Evolutionary conservation across 2,888 invertebrate species (phyloP), one percentile per base, ranked within the genome.

Genomic region (Pyrochroa serraticornis): DNA sequence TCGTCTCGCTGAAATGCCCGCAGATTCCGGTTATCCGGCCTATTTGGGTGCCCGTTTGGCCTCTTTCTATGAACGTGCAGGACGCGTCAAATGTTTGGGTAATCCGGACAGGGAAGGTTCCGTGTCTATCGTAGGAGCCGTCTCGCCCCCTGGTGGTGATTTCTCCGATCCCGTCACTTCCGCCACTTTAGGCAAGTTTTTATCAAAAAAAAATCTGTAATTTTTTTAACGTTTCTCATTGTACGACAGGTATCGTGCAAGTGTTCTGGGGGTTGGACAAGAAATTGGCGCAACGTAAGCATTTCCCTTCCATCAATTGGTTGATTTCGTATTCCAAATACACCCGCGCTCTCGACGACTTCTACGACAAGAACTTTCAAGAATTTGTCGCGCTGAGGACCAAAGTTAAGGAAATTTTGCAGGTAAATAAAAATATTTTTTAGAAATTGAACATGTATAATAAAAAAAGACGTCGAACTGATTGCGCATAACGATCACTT

Each of bases 241-340:
- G 8, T 44, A 46, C 49, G 49, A 30, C 35, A 61, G 94, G 95
- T 84, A 98, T 99, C 79, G 97, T 97, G 60, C 97, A 98, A 81
- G 98, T 98, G 82, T 98, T 98, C 85, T 98, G 98, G 98, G 98
- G 98, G 60, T 83, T 98, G 75, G 98, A 98, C 83, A 99, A 98
- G 83, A 98, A 97, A 79, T 85, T 98, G 60, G 98, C 98, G 0
- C 99, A 99, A 83, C 87, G 99, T 70, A 99, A 99, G 81, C 99
- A 99, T 84, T 99, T 99, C 88, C 99, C 99, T 60, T 97, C 97
- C 70, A 96, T 99, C 84, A 99, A 99, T 83, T 99, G 99, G 99
- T 90, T 99, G 73, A 98, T 99, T 81, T 97, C 97, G 1, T 82
- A 77, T 81, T 95, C 95, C 81, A 99, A 99, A 85, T 99, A 99